Conservation (phyloP, 2,888 invertebrate genomes). For the Drosophila anomalata region DNA sequence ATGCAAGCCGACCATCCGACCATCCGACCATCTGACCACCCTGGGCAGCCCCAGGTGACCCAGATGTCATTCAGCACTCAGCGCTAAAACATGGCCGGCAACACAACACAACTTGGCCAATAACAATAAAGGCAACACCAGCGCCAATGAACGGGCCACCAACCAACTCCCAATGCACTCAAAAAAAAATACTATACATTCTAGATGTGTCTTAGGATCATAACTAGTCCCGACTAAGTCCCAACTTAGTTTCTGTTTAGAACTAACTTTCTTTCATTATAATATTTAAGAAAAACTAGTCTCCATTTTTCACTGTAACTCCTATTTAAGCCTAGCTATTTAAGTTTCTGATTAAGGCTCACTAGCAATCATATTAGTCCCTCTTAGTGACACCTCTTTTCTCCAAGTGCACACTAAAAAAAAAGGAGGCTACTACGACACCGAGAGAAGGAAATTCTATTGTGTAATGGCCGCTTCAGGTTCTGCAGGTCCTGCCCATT, state of each 20-base stretch:
- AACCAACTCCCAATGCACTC: neutral
- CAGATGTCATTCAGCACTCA: slow-evolving; percentile 72
- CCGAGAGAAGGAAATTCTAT: slow-evolving; percentile 51
- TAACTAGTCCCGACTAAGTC: too few species aligned
- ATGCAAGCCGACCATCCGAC: slow-evolving; percentile 1
- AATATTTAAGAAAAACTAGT: too few species aligned
- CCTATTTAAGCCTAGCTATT: too few species aligned
- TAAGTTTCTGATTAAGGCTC: too few species aligned
- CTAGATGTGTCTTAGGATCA: too few species aligned
- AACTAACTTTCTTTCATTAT: too few species aligned
- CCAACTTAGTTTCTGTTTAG: too few species aligned
- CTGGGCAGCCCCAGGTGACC: slow-evolving; percentile 63
- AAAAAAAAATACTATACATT: neutral
- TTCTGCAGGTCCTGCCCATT: slow-evolving; percentile 56
- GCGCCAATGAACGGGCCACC: neutral
- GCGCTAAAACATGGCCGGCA: slow-evolving; percentile 70
- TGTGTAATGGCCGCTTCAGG: slow-evolving; percentile 77
- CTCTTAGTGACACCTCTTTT: neutral
- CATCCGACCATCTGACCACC: neutral
- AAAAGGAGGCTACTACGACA: slow-evolving; percentile 23
- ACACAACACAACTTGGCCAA: slow-evolving; percentile 56
- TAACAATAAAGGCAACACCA: slow-evolving; percentile 65
- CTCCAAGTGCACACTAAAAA: neutral
- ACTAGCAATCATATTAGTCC: too few species aligned
- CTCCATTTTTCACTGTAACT: too few species aligned